Evolutionary conservation across 2,797 vertebrate species (phyloP), one percentile per base, ranked within the genome.

Genomic region (Anguilla marmorata): DNA sequence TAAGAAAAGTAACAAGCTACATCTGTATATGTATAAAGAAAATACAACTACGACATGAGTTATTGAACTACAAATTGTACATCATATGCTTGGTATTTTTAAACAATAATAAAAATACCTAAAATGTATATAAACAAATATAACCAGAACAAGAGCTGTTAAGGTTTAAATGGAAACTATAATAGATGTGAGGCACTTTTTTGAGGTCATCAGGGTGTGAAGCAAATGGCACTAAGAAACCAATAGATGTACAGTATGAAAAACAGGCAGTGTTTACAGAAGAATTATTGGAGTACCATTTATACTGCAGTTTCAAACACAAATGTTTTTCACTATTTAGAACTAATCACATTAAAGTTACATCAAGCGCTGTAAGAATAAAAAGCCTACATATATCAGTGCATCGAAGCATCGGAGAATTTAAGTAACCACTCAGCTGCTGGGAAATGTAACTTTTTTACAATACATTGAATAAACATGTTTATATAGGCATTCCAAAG

Each of bases 171-270:
- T 97, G 96, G 96, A 97, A 96, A 95, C 95, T 94, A 94, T 94
- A 96, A 96, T 96, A 95, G 95, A 97, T 96, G 95, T 96, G 97
- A 99, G 98, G 98, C 98, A 99, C 98, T 99, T 98, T 94, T 97
- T 96, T 93, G 96, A 96, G 96, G 97, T 97, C 94, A 95, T 97
- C 93, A 94, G 95, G 96, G 95, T 94, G 94, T 94, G 94, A 97
- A 97, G 93, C 91, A 93, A 96, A 97, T 94, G 96, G 95, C 95
- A 97, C 95, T 95, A 96, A 95, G 95, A 92, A 88, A 95, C 90
- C 87, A 93, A 96, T 91, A 88, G 91, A 93, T 94, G 93, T 93
- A 93, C 90, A 82, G 41, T 82, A 48, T 82, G 94, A 95, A 92
- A 93, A 93, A 94, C 91, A 89, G 89, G 90, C 90, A 93, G 89